These are phyloP conservation scores for Picus viridis DNA, from an alignment of 2,797 vertebrate species.

Conservation along the genomic window DNA sequence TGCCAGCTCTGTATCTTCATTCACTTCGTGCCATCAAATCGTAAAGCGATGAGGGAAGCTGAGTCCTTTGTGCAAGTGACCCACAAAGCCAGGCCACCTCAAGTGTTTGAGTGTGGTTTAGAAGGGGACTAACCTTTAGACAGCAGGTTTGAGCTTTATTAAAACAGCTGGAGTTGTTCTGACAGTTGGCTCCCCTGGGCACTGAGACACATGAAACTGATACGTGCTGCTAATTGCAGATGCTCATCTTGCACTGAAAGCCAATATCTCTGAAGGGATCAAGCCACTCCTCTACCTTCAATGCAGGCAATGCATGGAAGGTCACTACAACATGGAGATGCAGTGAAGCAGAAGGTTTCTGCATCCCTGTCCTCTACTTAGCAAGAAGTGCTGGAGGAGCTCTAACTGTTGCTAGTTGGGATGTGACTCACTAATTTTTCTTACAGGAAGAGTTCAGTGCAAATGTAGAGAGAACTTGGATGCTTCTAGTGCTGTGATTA, in stretches of 20 bases:
- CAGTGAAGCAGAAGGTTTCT: neutral
- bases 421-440: neutral
- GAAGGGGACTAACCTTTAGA: constrained; percentile 53
- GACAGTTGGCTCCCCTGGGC: neutral
- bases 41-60: neutral
- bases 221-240: constrained; percentile 58
- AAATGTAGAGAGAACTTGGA: neutral
- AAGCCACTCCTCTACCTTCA: constrained; percentile 19
- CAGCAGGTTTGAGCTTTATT: constrained; percentile 52
- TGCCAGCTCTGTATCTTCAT: neutral
- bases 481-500: neutral
- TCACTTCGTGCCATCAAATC: neutral
- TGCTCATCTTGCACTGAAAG: constrained; percentile 27
- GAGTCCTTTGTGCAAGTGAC: neutral
- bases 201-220: constrained; percentile 3
- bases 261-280: constrained; percentile 1
- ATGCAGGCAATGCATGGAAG: neutral
- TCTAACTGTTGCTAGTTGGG: neutral
- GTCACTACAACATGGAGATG: neutral
- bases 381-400: neutral
- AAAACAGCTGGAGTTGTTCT: constrained; percentile 65
- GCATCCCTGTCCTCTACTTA: neutral
- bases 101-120: neutral
- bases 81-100: constrained; percentile 37
- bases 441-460: neutral